Evolutionary conservation across 2,797 vertebrate species (phyloP).

Genomic region (Danionella dracula): DNA sequence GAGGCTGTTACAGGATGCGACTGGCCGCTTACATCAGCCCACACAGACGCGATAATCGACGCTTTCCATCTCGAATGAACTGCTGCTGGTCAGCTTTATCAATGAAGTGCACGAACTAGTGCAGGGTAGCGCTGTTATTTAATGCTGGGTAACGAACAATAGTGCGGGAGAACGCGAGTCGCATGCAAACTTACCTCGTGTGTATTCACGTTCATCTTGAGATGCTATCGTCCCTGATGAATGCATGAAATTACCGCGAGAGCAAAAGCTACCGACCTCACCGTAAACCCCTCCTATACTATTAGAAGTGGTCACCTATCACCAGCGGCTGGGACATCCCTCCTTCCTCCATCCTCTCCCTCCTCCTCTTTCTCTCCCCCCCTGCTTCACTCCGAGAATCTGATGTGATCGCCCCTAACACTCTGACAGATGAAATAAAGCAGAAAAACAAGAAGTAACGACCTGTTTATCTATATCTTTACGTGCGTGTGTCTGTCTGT

Average conservation of each 20-base stretch:
- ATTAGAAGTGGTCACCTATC: slow-evolving; percentile 28
- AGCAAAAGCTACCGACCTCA: slow-evolving; percentile 4
- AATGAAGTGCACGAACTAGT: slow-evolving; percentile 9
- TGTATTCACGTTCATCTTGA: neutral
- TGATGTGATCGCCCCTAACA: too few relatives aligned
- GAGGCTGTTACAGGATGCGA: neutral
- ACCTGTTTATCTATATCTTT: too few relatives aligned
- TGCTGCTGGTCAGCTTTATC: neutral
- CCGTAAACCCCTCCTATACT: slow-evolving; percentile 33
- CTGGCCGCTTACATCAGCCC: slow-evolving; percentile 9
- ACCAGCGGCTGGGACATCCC: slow-evolving; percentile 5
- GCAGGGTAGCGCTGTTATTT: neutral
- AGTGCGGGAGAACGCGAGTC: neutral
- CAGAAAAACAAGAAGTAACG: neutral
- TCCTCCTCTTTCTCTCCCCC: too few relatives aligned
- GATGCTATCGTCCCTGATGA: neutral
- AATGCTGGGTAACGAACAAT: neutral
- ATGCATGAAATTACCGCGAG: neutral
- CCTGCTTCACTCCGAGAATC: too few relatives aligned
- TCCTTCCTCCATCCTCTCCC: neutral
- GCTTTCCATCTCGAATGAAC: neutral
- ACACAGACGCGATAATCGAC: slow-evolving; percentile 2
- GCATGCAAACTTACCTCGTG: slow-evolving; percentile 11
- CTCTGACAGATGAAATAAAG: slow-evolving; percentile 3
- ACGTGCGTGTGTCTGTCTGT: neutral